Evolutionary conservation across 2,888 invertebrate species (phyloP).

Genomic region (Coelogynopora nodosa): DNA sequence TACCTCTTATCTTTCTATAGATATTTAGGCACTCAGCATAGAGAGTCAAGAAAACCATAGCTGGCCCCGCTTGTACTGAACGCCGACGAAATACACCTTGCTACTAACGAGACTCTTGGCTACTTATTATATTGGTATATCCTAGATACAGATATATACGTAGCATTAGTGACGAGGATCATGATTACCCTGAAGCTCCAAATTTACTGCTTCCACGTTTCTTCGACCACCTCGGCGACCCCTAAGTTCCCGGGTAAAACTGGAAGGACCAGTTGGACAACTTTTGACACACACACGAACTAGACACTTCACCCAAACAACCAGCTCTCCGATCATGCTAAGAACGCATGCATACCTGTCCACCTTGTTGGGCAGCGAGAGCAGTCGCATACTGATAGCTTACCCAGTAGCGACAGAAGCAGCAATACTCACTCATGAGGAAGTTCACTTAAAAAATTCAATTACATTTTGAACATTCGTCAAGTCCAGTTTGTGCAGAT

Average conservation of each 20-base stretch:
- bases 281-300: not conserved
- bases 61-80: not conserved
- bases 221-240: not conserved
- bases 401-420: not conserved
- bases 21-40: no score
- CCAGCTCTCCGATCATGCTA: not conserved
- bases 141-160: not conserved
- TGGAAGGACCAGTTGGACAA: slow-evolving; percentile 14
- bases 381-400: not conserved
- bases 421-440: not conserved
- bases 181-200: not conserved
- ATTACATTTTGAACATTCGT: not conserved
- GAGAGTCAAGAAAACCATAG: not conserved
- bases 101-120: no score
- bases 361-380: not conserved
- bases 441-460: not conserved
- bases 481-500: not conserved
- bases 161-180: not conserved
- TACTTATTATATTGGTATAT: not conserved
- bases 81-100: no score
- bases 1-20: no score
- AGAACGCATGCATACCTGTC: not conserved
- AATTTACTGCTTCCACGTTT: not conserved
- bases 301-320: not conserved
- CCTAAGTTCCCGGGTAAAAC: not conserved